phyloP scores from a whole-genome alignment of 1,140 invertebrate genomes.

The Drosophila nigromelanica region DNA sequence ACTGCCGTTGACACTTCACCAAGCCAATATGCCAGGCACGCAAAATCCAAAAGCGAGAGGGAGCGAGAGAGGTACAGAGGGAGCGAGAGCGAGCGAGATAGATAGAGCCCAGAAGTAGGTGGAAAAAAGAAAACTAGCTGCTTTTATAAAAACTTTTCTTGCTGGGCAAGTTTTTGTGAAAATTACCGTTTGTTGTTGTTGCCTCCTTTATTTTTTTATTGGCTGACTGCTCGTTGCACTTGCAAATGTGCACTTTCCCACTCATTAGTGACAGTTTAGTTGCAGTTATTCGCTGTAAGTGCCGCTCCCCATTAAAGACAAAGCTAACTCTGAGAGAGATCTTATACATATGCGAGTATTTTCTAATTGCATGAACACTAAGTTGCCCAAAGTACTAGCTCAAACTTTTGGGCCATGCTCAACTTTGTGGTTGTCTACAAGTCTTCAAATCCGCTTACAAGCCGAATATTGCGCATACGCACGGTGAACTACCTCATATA shows the following conservation, averaged over 20 bases:
- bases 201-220: constrained; percentile 59
- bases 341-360: constrained; percentile 10
- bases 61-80: neutral
- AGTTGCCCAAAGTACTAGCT: neutral
- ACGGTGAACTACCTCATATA: neutral
- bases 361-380: constrained; percentile 18
- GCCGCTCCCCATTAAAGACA: neutral
- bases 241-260: constrained; percentile 71
- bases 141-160: constrained; percentile 71
- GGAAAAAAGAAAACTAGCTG: neutral
- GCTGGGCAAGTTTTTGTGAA: constrained; percentile 50
- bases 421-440: constrained; percentile 8
- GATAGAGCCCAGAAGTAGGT: neutral
- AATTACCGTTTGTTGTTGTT: constrained; percentile 53
- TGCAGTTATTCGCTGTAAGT: constrained; percentile 41
- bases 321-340: neutral
- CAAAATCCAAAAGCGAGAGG: constrained; percentile 17
- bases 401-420: constrained; percentile 9
- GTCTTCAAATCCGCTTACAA: constrained; percentile 55
- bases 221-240: constrained; percentile 33
- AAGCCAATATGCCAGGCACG: constrained; percentile 72
- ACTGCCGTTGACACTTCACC: constrained; percentile 77
- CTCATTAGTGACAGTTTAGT: constrained; percentile 69
- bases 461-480: constrained; percentile 53
- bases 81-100: neutral